phyloP scores from a whole-genome alignment of 1,140 invertebrate species.

The Dreissena rostriformis region DNA sequence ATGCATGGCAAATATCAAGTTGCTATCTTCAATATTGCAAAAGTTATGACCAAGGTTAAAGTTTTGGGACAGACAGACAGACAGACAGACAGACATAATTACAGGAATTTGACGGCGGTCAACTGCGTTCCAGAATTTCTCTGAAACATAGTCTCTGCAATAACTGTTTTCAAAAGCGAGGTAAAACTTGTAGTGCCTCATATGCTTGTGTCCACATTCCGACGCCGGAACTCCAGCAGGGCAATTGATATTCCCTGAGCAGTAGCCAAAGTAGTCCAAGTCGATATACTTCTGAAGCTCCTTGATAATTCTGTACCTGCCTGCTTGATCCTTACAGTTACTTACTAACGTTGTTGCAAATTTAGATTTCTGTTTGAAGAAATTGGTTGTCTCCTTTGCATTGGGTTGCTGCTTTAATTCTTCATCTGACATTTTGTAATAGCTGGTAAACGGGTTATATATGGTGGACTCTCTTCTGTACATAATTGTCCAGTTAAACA shows the following conservation, averaged over 20 bases:
- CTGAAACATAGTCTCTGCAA: constrained; percentile 52
- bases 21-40: too few relatives aligned
- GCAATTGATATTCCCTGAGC: constrained; percentile 29
- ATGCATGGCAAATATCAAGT: too few relatives aligned
- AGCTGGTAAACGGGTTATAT: constrained; percentile 35
- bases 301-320: constrained; percentile 41
- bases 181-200: constrained; percentile 50
- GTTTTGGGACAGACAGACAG: too few relatives aligned
- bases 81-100: too few relatives aligned
- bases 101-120: constrained; percentile 47
- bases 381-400: constrained; percentile 15
- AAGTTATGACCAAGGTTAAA: too few relatives aligned
- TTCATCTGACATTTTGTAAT: constrained; percentile 19
- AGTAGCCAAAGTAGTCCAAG: constrained; percentile 41
- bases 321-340: constrained; percentile 50
- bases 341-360: constrained; percentile 49
- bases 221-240: constrained; percentile 23
- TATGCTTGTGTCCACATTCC: constrained; percentile 40
- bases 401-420: constrained; percentile 23
- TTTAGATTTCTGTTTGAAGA: constrained; percentile 32
- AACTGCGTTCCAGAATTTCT: constrained; percentile 49
- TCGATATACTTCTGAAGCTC: constrained; percentile 41
- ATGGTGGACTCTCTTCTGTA: constrained; percentile 50
- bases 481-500: constrained; percentile 53
- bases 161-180: constrained; percentile 56